Conservation (phyloP, 2,888 invertebrate genomes). For the Pristionchus japonicus region DNA sequence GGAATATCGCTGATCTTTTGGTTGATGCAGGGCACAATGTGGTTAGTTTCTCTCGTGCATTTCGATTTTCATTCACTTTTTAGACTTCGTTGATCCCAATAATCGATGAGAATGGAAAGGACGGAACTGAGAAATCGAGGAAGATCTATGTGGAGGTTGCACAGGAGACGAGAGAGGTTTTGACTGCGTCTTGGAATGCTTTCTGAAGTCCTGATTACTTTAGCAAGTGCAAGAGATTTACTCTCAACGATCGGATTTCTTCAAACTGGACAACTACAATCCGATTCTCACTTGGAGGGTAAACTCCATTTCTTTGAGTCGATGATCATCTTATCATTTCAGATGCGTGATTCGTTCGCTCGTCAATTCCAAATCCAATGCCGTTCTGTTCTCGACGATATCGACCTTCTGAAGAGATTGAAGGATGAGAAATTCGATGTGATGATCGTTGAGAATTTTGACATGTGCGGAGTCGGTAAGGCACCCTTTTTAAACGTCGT, state of each 20-base stretch:
- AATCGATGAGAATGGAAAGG: neutral
- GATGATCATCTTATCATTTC: neutral
- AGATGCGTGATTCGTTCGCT: slow-evolving; percentile 10
- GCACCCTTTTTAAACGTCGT: no score
- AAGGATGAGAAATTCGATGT: neutral
- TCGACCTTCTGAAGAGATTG: slow-evolving; percentile 6
- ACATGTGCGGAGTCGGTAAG: slow-evolving; percentile 3
- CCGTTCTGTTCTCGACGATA: neutral
- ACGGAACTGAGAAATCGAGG: slow-evolving; percentile 6
- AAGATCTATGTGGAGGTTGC: slow-evolving; percentile 5
- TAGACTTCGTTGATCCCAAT: slow-evolving; percentile 2
- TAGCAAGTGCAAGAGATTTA: neutral
- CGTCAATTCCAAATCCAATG: neutral
- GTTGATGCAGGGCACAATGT: slow-evolving; percentile 21
- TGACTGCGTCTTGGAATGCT: no score
- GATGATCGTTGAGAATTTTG: slow-evolving; percentile 31
- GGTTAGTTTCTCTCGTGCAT: neutral
- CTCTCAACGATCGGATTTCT: slow-evolving; percentile 14
- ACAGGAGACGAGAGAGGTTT: neutral
- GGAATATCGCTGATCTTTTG: neutral
- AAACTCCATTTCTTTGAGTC: neutral
- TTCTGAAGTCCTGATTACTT: neutral
- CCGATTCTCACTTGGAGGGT: neutral
- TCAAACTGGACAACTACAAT: slow-evolving; percentile 18
- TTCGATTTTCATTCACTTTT: neutral